phyloP scores from a whole-genome alignment of 2,888 invertebrate species.

The Phytoseiulus persimilis region DNA sequence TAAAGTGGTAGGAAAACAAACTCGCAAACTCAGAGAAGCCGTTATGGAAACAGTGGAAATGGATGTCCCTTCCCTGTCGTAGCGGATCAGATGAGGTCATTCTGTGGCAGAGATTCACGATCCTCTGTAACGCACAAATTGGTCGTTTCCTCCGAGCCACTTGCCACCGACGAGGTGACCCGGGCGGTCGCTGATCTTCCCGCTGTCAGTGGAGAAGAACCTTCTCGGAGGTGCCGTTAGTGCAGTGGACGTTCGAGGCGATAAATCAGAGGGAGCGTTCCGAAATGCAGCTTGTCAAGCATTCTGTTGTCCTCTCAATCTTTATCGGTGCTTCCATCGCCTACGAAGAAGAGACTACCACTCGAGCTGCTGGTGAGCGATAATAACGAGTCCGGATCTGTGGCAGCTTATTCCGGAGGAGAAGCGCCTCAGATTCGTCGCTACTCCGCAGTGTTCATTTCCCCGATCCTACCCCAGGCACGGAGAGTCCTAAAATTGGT shows the following conservation, averaged over 20 bases:
- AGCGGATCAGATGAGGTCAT: not conserved
- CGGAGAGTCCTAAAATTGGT: too few relatives aligned
- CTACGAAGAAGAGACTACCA: not conserved
- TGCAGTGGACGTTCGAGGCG: not conserved
- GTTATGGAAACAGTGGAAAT: not conserved
- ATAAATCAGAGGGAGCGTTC: not conserved
- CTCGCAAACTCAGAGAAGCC: too few relatives aligned
- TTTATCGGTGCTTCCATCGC: not conserved
- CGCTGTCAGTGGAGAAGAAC: not conserved
- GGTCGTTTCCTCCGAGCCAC: not conserved
- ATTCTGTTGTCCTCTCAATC: not conserved
- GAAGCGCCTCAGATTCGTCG: too few relatives aligned
- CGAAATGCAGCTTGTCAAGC: not conserved
- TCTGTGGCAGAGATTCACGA: not conserved
- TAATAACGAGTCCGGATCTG: not conserved
- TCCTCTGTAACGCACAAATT: not conserved
- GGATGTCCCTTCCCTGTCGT: not conserved
- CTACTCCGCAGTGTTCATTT: too few relatives aligned
- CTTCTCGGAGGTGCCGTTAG: not conserved
- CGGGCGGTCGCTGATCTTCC: not conserved
- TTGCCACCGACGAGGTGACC: not conserved
- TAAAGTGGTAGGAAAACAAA: too few relatives aligned
- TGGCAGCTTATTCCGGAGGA: too few relatives aligned
- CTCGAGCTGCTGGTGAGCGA: not conserved
- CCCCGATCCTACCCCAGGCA: too few relatives aligned